Evolutionary conservation across 2,113 vertebrate genomes (phyloP).

Genomic region (Abramis brama): DNA sequence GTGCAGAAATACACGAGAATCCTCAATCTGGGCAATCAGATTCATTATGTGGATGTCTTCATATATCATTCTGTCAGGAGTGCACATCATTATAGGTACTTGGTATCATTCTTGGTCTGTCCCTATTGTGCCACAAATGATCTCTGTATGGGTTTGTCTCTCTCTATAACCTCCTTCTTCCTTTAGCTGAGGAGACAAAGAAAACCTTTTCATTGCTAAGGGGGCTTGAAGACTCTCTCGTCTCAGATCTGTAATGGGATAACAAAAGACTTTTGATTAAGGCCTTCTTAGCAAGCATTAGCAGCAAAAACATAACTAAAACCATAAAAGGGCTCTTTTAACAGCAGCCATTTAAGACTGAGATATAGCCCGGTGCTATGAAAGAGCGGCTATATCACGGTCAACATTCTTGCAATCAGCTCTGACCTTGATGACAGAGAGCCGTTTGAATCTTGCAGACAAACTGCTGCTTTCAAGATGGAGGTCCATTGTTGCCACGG

Average conservation of each 20-base stretch:
- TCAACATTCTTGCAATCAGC: slow-evolving; percentile 31
- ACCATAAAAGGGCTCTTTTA: slow-evolving; percentile 7
- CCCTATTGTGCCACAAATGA: slow-evolving; percentile 39
- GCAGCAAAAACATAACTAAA: slow-evolving; percentile 46
- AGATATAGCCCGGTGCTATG: neutral
- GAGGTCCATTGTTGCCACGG: slow-evolving; percentile 44
- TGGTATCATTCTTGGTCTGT: slow-evolving; percentile 37
- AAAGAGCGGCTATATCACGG: neutral
- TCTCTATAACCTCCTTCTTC: neutral
- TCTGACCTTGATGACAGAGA: neutral
- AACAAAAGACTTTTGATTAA: slow-evolving; percentile 40
- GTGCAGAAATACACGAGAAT: neutral
- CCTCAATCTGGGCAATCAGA: neutral
- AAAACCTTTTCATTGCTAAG: slow-evolving; percentile 46
- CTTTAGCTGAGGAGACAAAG: slow-evolving; percentile 3
- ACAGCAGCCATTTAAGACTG: slow-evolving; percentile 2
- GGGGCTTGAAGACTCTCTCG: slow-evolving; percentile 43
- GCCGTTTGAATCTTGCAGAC: neutral
- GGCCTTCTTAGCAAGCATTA: slow-evolving; percentile 29
- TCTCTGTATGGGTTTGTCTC: slow-evolving; percentile 26
- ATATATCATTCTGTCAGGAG: slow-evolving; percentile 25
- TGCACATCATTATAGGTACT: slow-evolving; percentile 43
- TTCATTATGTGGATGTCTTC: slow-evolving; percentile 35
- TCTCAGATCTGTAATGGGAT: slow-evolving; percentile 40
- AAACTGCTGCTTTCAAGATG: slow-evolving; percentile 30